Conservation (phyloP, 2,888 invertebrate genomes). For the Allygus modestus region DNA sequence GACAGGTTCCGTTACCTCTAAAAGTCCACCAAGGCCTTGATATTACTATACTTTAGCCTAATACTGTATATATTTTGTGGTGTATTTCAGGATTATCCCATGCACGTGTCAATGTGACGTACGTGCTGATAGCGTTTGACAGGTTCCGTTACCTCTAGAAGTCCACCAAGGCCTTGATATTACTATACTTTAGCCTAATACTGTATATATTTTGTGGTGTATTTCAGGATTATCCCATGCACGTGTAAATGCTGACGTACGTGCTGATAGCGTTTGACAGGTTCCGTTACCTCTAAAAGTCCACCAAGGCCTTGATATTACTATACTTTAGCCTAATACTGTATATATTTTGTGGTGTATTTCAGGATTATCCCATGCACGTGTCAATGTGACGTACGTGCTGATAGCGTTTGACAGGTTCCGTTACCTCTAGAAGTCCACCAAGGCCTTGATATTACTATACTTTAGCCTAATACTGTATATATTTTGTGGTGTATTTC, state of each 20-base stretch:
- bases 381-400: conserved; percentile 83
- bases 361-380: no score
- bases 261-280: conserved; percentile 83
- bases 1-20: conserved; percentile 82
- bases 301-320: conserved; percentile 80
- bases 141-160: conserved; percentile 81
- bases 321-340: no score
- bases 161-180: conserved; percentile 81
- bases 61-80: no score
- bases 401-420: conserved; percentile 84
- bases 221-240: conserved; percentile 83
- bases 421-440: conserved; percentile 81
- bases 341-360: no score
- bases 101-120: no score
- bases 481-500: no score
- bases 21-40: conserved; percentile 80
- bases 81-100: no score
- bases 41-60: no score
- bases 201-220: no score
- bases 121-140: conserved; percentile 83
- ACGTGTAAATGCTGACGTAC: conserved; percentile 84
- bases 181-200: no score
- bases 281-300: conserved; percentile 81
- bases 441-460: conserved; percentile 80
- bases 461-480: no score